Conservation (phyloP, 1,140 invertebrate species). For the Drosophila ohnishii region DNA sequence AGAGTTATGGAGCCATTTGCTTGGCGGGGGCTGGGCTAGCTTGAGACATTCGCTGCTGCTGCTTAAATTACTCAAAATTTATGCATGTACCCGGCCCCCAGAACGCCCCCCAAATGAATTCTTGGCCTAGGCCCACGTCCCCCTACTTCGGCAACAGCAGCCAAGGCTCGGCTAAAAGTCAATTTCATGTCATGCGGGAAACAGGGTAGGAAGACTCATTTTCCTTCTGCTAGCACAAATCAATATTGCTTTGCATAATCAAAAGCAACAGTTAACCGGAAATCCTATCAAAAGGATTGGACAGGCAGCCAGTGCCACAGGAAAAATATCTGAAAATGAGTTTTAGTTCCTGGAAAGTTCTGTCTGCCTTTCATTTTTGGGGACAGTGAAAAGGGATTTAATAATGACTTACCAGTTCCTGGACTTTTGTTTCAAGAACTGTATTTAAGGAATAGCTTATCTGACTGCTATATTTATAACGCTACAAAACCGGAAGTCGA, state of each 20-base stretch:
- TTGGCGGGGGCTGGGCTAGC: slow-evolving; percentile 24
- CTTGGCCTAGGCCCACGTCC: neutral
- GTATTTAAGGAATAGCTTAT: neutral
- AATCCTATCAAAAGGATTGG: slow-evolving; percentile 31
- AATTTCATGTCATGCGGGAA: slow-evolving; percentile 40
- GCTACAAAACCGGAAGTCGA: neutral
- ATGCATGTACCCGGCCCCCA: slow-evolving; percentile 31
- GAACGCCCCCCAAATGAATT: slow-evolving; percentile 8
- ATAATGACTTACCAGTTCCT: neutral
- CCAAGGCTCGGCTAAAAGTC: slow-evolving; percentile 28
- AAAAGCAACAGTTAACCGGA: slow-evolving; percentile 45
- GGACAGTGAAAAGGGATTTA: neutral
- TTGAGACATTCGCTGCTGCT: slow-evolving; percentile 56
- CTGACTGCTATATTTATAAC: neutral
- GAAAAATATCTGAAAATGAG: slow-evolving; percentile 11
- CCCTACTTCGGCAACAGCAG: slow-evolving; percentile 7
- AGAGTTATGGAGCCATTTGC: slow-evolving; percentile 66
- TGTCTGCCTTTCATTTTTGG: too few relatives aligned
- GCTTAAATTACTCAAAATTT: slow-evolving; percentile 62
- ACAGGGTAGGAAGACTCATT: slow-evolving; percentile 9
- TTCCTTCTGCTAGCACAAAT: slow-evolving; percentile 37
- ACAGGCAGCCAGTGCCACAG: slow-evolving; percentile 9
- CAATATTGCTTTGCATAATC: slow-evolving; percentile 61
- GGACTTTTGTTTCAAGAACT: neutral
- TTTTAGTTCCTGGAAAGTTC: slow-evolving; percentile 11